Percentiles rank a stretch among this genome's conserved stretches.
Conservation (phyloP, 1,140 invertebrate species). For the fruit fly (Drosophila melanogaster) region DNA sequence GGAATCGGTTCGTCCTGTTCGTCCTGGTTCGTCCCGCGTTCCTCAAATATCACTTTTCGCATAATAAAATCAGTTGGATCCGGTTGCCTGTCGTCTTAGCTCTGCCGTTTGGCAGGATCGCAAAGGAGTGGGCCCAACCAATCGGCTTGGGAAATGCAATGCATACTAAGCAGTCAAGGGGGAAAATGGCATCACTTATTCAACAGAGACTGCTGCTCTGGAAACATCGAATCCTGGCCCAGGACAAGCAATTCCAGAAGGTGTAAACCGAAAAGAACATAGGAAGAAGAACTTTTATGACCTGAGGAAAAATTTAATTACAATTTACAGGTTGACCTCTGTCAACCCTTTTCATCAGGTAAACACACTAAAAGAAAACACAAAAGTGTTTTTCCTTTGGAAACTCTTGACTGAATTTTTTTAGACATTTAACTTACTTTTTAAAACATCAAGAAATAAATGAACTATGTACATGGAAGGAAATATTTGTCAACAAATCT, state of each 20-base stretch:
- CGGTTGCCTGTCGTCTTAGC: slow-evolving; percentile 48
- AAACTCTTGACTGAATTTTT: too few species aligned
- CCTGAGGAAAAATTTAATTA: slow-evolving; percentile 67
- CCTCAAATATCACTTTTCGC: slow-evolving; percentile 64
- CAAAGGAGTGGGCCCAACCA: slow-evolving; percentile 23
- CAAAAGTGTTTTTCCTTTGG: too few species aligned
- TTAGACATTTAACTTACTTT: too few species aligned
- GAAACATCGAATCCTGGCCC: slow-evolving; percentile 31
- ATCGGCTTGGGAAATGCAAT: slow-evolving; percentile 67
- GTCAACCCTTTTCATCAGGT: slow-evolving; percentile 29
- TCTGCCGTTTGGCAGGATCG: slow-evolving; percentile 35
- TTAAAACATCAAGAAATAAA: too few species aligned
- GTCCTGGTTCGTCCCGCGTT: slow-evolving; percentile 5
- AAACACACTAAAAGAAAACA: not conserved
- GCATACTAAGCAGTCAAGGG: slow-evolving; percentile 66
- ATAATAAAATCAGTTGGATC: slow-evolving; percentile 68
- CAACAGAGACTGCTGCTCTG: slow-evolving; percentile 45
- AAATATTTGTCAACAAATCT: not conserved
- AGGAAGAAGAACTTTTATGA: slow-evolving; percentile 22
- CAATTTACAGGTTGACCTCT: slow-evolving; percentile 64
- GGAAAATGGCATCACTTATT: slow-evolving; percentile 46
- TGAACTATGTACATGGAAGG: too few species aligned
- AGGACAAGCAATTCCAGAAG: slow-evolving; percentile 19
- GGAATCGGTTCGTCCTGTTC: not conserved
- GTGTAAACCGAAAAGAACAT: slow-evolving; percentile 7